phyloP scores from a whole-genome alignment of 1,140 invertebrate species.

The Panagrolaimus sp. region DNA sequence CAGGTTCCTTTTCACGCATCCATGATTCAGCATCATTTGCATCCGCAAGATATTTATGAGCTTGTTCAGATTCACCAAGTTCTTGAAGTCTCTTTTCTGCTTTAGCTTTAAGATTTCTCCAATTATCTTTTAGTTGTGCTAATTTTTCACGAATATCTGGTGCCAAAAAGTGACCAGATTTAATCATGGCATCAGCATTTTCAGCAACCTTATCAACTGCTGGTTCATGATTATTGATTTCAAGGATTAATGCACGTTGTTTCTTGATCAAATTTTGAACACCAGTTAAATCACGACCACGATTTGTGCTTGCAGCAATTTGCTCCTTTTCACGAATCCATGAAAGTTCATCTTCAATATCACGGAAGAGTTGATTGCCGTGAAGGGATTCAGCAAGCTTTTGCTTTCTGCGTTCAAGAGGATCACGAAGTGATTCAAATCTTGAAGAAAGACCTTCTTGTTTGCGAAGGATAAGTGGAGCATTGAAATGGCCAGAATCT shows the following conservation, averaged over 20 bases:
- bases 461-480: slow-evolving; percentile 84
- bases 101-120: slow-evolving; percentile 61
- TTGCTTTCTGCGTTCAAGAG: slow-evolving; percentile 76
- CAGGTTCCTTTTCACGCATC: slow-evolving; percentile 97
- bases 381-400: slow-evolving; percentile 83
- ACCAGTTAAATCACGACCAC: slow-evolving; percentile 92
- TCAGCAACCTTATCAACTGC: slow-evolving; percentile 68
- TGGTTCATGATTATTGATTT: slow-evolving; percentile 94
- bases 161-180: slow-evolving; percentile 53
- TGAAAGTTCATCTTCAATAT: slow-evolving; percentile 95
- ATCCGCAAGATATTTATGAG: slow-evolving; percentile 97
- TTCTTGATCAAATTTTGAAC: slow-evolving; percentile 99
- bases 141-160: slow-evolving; percentile 56
- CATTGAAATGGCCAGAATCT: slow-evolving; percentile 87
- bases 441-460: slow-evolving; percentile 62
- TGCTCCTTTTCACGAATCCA: slow-evolving; percentile 98
- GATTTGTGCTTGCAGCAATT: slow-evolving; percentile 89
- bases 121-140: slow-evolving; percentile 56
- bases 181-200: slow-evolving; percentile 37
- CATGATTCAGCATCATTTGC: slow-evolving; percentile 89
- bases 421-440: slow-evolving; percentile 71
- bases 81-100: slow-evolving; percentile 80
- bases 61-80: slow-evolving; percentile 92
- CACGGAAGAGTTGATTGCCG: slow-evolving; percentile 90
- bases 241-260: slow-evolving; percentile 91